Evolutionary conservation across 2,113 vertebrate genomes (phyloP).

Genomic region (Sceloporus undulatus): DNA sequence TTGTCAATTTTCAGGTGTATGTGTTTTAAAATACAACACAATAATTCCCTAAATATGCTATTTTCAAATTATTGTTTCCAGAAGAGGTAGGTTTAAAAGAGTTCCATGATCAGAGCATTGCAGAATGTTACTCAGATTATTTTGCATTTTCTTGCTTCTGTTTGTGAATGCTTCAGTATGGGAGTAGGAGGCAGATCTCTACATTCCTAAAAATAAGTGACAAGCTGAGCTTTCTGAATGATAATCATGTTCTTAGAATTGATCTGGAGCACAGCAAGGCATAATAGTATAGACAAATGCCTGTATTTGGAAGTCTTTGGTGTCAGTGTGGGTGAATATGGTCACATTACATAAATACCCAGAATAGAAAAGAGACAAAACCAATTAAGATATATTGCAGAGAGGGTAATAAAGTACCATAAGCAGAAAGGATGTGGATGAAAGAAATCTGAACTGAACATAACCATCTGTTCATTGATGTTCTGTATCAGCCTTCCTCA

Average conservation of each 20-base stretch:
- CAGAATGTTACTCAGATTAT: not conserved
- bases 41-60: not conserved
- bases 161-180: constrained; percentile 14
- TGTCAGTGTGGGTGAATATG: not conserved
- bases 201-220: constrained; percentile 31
- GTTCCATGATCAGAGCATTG: not conserved
- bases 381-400: not conserved
- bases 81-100: not conserved
- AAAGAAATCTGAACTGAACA: not conserved
- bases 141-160: constrained; percentile 9
- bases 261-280: not conserved
- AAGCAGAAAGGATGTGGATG: not conserved
- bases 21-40: not conserved
- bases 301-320: not conserved
- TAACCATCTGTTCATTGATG: not conserved
- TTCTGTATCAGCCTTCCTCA: not conserved
- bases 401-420: not conserved
- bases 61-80: not conserved
- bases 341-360: not conserved
- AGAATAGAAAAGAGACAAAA: not conserved
- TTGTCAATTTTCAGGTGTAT: not conserved
- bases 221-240: constrained; percentile 15
- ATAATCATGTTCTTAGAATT: not conserved
- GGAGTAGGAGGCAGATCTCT: constrained; percentile 23
- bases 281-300: not conserved